Evolutionary conservation across 2,888 invertebrate genomes (phyloP).

Genomic region (Pyrochroa serraticornis): DNA sequence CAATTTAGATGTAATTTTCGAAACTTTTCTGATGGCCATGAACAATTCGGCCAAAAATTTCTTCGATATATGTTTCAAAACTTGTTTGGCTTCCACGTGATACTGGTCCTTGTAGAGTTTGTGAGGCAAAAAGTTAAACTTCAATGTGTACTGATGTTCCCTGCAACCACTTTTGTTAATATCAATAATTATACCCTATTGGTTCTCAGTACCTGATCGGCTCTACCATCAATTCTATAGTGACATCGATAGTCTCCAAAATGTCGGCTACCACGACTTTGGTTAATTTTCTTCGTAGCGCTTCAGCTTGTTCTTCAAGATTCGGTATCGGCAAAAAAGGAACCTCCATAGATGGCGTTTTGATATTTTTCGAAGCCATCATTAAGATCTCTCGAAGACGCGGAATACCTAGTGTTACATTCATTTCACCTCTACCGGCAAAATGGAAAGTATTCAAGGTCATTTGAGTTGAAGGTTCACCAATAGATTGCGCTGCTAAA

Average conservation of each 20-base stretch:
- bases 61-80: conserved; percentile 77
- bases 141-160: conserved; percentile 69
- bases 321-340: conserved; percentile 68
- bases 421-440: conserved; percentile 99
- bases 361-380: conserved; percentile 91
- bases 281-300: conserved; percentile 74
- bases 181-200: too few relatives aligned
- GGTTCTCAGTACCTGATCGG: conserved; percentile 58
- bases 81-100: conserved; percentile 70
- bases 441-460: conserved; percentile 99
- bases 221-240: conserved; percentile 60
- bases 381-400: conserved; percentile 95
- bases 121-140: conserved; percentile 76
- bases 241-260: conserved; percentile 72
- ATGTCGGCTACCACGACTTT: conserved; percentile 81
- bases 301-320: conserved; percentile 66
- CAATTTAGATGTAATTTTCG: conserved; percentile 61
- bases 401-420: conserved; percentile 99
- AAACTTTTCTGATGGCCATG: conserved; percentile 64
- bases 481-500: conserved; percentile 96
- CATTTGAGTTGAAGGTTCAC: conserved; percentile 99
- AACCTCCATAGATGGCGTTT: conserved; percentile 96
- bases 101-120: conserved; percentile 76
- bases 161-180: conserved; percentile 41
- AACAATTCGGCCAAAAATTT: conserved; percentile 74